Base-by-base conservation (phyloP, 2,888 invertebrate species). In the Aphidius colemani region DNA sequence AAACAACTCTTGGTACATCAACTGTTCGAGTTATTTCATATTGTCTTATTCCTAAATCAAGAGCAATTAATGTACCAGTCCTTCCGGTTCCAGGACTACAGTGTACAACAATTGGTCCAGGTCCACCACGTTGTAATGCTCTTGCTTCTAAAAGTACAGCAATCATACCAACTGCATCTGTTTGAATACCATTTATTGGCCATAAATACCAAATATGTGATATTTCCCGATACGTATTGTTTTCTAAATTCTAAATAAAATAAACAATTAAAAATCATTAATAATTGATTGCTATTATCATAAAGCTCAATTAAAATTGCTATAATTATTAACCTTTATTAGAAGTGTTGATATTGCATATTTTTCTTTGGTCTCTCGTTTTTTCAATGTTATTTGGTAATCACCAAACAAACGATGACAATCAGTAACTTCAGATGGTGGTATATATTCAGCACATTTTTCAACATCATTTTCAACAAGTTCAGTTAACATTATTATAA, bases 151-250 rank as follows among this genome's bases (percentile, higher is more conserved):
- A 88, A 50, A 96, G 85, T 84, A 96, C 94, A 60, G 94, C 93
- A 56, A 96, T 92, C 55, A 96, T 85, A 0, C 93, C 91, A 59
- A 92, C 89, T 59, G 90, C 90, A 75, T 95, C 95, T 7, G 88
- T 87, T 2, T 96, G 96, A 1, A 93, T 91, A 0, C 95, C 95
- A 68, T 90, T 89, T n/a, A 89, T 87, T 0, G 96, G 96, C 96
- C 96, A 97, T 76, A 94, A 89, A 84, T 94, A 95, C 96, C 96
- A 96, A 75, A 95, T 89, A 77, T 96, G 96, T 0, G 90, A 93
- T 61, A 96, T 87, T 81, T 96, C 95, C 51, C 96, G 84, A 87
- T 92, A 92, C 67, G 92, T 90, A 80, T 93, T 92, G 53, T 91
- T 91, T 69, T 89, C 87, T 82, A 92, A 84, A 81, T 93, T 92